Evolutionary conservation across 2,888 invertebrate species (phyloP), one percentile per base, ranked within the genome.

Genomic region (Leptinotarsa tumamoca): DNA sequence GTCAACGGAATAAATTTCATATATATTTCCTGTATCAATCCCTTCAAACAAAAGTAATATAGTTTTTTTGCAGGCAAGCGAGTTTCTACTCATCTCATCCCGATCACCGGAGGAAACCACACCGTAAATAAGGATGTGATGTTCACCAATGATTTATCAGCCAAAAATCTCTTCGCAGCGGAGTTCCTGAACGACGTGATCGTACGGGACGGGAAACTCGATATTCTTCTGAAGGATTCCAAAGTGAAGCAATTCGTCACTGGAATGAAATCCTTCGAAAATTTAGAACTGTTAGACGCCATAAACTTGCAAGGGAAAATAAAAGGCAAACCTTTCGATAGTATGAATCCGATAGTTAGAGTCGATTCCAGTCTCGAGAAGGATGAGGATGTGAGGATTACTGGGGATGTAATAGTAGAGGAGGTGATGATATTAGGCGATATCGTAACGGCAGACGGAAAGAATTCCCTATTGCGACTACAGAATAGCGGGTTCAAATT

Each of bases 161-260:
- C 88, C 0, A 87, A 89, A 54, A 83, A 88, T 17, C 79, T 91
- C 15, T 70, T 83, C 4, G 87, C 90, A n/a, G 82, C 83, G 18
- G 82, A 89, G 18, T 86, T 88, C 54, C 83, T 91, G 27, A 90
- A 91, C 84, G 87, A 89, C 67, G 89, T 91, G 73, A 84, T 87
- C 50, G 89, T 91, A 0, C 82, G 81, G 21, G 82, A 89, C 17
- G 78, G 80, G 54, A 85, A 87, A 76, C 84, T 91, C 27, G 89
- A 90, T 82, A 86, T 90, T 17, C 82, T 92, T 61, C 82, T 90
- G 18, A 88, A 85, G 69, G 82, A 90, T 70, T 82, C 87, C 0
- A 81, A 85, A 23, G 82, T 87, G 52, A 84, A 86, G 0, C 91
- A 91, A 82, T 81, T 87, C 51, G 87, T 91, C 4, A 85, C 84